These are phyloP conservation scores for Phrynocephalus forsythii DNA, from an alignment of 2,797 vertebrate species.

Conservation along the genomic window DNA sequence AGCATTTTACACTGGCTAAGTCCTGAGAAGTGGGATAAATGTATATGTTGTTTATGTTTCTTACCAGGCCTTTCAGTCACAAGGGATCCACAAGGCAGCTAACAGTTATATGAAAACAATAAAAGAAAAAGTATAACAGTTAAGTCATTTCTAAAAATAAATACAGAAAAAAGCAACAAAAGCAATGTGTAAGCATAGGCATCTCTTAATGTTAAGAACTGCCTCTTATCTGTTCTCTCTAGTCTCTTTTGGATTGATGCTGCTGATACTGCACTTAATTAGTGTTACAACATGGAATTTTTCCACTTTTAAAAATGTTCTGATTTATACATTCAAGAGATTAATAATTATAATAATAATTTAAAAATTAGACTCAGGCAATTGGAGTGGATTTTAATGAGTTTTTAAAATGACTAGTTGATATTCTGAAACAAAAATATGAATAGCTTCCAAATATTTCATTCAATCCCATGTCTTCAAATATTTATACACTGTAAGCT, in stretches of 20 bases:
- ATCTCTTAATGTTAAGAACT: not conserved
- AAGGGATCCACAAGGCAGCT: slow-evolving; percentile 8
- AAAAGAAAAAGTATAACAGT: not conserved
- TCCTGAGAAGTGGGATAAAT: not conserved
- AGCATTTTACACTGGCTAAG: not conserved
- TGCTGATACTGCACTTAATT: not conserved
- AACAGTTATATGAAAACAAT: slow-evolving; percentile 1
- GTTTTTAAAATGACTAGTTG: not conserved
- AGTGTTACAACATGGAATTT: not conserved
- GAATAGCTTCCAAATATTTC: not conserved
- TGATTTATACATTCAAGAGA: not conserved
- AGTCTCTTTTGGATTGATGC: not conserved
- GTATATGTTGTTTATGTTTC: not conserved
- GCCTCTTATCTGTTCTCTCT: not conserved
- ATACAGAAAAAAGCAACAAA: not conserved
- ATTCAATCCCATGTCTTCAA: not conserved
- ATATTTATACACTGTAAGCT: not conserved
- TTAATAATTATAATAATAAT: not conserved
- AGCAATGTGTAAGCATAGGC: not conserved
- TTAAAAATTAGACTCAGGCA: not conserved
- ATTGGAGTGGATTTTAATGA: not conserved
- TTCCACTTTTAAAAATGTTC: not conserved
- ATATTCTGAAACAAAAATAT: not conserved
- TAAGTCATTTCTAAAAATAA: slow-evolving; percentile 14
- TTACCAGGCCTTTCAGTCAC: not conserved